Base-by-base conservation (phyloP, 2,888 invertebrate genomes). In the Eledona agricola region DNA sequence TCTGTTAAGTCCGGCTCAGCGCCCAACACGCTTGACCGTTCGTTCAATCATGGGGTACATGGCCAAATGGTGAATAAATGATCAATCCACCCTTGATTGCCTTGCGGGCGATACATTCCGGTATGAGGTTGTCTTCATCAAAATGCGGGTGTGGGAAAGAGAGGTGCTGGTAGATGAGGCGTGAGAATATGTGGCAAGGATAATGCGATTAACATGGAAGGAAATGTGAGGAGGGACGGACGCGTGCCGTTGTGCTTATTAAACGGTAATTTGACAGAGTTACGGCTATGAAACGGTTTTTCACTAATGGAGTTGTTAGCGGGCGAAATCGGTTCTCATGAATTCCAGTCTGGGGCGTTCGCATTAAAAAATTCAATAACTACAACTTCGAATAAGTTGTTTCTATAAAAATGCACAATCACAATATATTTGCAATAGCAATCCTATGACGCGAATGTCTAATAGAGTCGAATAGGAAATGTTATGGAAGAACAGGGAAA, bases 101-200 rank as follows among this genome's bases (percentile, higher is more conserved):
- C 55, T 55, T 20, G 37, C 51, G 17, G 40, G 34, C 13, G 11
- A 16, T 49, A 29, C 42, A 42, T 32, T 26, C 19, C 26, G 19
- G 42, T 10, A 45, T 31, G 15, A 17, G 3, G 5, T 20, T 19
- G 13, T 42, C 42, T 16, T 11, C 2, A 12, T 42, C 11, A 5
- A 3, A 12, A 10, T 22, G 19, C 10, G 20, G 12, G 31, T n/a
- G 22, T 4, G n/a, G 13, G 15, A 42, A 9, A 10, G 26, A 42
- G 42, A 42, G n/a, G 29, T 29, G 42, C 42, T 10, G 61, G 65
- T 69, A 67, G 71, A 72, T 71, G 73, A 70, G 70, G 71, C 74
- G 73, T 73, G 73, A 70, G 72, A 73, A 73, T 69, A 70, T 70
- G 72, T 66, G 71, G 73, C 73, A 67, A 64, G 63, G 57, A 69